These are phyloP conservation scores for Bos taurus DNA, from an alignment of 2,113 vertebrate genomes.

Conservation along the genomic window ARS-UCD2.0 NC_037329.1:94139001-94139500, in stretches of 20 bases:
- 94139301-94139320: not conserved
- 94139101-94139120: not conserved
- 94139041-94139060: not conserved
- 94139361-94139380: not conserved
- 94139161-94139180: accelerated
- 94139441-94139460: not conserved
- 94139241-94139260: not conserved
- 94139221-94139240: not conserved
- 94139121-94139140: not conserved
- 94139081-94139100: not conserved
- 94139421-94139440: not conserved
- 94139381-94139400: not conserved
- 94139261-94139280: not conserved
- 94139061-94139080: not conserved
- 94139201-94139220: not conserved
- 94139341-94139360: not conserved
- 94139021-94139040: not conserved
- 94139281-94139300: not conserved
- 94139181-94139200: not conserved
- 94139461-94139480: not conserved
- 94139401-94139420: not conserved
- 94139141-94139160: not conserved
- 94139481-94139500: not conserved
- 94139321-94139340: not conserved
- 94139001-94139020: not conserved